These are phyloP conservation scores for Anas bernieri DNA, from an alignment of 2,797 vertebrate species.

Conservation along the genomic window DNA sequence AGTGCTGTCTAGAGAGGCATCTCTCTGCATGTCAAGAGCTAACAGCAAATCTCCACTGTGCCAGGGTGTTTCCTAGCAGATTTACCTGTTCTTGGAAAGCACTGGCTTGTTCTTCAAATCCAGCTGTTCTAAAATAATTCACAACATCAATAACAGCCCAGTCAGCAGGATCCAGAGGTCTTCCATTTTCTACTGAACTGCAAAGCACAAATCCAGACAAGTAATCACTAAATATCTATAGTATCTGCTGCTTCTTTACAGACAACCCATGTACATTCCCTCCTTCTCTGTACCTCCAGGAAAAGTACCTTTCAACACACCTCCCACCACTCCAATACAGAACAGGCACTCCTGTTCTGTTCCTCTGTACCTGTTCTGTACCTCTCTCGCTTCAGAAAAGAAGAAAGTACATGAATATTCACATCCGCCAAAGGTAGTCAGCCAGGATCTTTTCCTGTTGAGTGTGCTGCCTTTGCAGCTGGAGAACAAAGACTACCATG, in stretches of 20 bases:
- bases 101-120: slow-evolving; percentile 95
- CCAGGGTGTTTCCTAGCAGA: background rate
- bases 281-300: background rate
- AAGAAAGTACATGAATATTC: background rate
- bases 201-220: slow-evolving; percentile 67
- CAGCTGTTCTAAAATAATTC: slow-evolving; percentile 96
- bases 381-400: background rate
- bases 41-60: slow-evolving; percentile 45
- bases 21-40: slow-evolving; percentile 30
- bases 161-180: slow-evolving; percentile 92
- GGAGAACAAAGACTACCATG: background rate
- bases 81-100: slow-evolving; percentile 97
- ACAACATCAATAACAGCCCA: slow-evolving; percentile 96
- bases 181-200: slow-evolving; percentile 93
- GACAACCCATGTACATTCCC: background rate
- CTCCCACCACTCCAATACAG: fast-evolving
- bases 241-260: background rate
- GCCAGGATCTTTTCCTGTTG: background rate
- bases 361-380: too few species aligned
- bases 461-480: background rate
- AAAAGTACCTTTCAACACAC: background rate
- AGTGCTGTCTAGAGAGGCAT: slow-evolving; percentile 16
- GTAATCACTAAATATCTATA: background rate
- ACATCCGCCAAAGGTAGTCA: background rate
- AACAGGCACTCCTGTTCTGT: background rate